These are phyloP conservation scores for Sesamia inferens DNA, from an alignment of 2,888 invertebrate species.

Conservation along the genomic window DNA sequence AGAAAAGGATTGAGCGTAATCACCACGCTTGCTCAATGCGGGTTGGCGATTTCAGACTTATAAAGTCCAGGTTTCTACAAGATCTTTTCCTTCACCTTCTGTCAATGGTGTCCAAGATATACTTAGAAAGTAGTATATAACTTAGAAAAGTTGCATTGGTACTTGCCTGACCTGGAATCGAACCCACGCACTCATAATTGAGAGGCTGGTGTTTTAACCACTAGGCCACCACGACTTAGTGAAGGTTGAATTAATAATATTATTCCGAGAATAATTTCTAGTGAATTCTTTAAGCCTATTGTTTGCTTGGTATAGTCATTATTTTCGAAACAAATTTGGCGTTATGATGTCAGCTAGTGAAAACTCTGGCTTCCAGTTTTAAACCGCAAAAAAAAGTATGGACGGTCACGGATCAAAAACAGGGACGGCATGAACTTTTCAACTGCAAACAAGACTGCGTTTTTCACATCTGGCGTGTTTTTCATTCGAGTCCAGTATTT, in stretches of 20 bases:
- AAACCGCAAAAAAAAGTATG: slow-evolving; percentile 5
- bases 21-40: no score
- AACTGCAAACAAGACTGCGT: slow-evolving; percentile 38
- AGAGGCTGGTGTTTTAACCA: no score
- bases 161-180: no score
- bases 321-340: neutral
- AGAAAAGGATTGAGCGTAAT: no score
- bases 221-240: no score
- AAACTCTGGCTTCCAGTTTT: neutral
- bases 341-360: neutral
- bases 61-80: no score
- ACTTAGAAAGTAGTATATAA: no score
- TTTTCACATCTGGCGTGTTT: slow-evolving; percentile 40
- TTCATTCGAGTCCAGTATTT: slow-evolving; percentile 30
- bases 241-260: neutral
- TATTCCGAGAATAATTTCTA: neutral
- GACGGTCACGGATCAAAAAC: slow-evolving; percentile 25
- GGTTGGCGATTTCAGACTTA: no score
- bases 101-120: no score
- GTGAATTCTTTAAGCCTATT: neutral
- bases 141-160: no score
- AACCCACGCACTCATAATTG: no score
- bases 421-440: slow-evolving; percentile 26
- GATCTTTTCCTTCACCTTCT: no score
- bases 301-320: neutral